Base-by-base conservation (phyloP, 2,113 vertebrate species). In the Phalacrocorax brasilianus region DNA sequence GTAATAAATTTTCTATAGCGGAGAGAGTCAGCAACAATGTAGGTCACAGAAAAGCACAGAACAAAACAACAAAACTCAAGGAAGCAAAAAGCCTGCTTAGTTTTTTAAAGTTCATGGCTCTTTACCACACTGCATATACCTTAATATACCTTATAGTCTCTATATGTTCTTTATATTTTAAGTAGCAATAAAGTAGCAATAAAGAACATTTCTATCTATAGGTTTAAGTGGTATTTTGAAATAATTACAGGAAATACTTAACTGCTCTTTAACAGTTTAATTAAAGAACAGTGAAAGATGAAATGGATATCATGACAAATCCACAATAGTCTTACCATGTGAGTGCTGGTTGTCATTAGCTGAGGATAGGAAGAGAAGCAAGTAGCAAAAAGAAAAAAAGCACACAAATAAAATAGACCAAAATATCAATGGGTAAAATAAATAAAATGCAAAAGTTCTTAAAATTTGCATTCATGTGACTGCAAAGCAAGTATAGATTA, bases 301-400 rank as follows among this genome's bases (percentile, higher is more conserved):
- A 96, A 97, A 97, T 82, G 96, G 94, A 78, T 96, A 96, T 94
- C 91, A 96, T 93, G 96, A 98, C 97, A 98, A 96, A 98, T 94
- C 96, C 95, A 92, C 78, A 88, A 66, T 97, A 97, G 97, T 98
- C 99, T 99, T 99, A 99, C 99, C 99, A 99, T 99, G 97, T 99
- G 99, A 96, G 99, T 99, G 99, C 98, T 99, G 99, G 98, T 97
- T 98, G 99, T 99, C 99, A 99, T 98, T 98, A 99, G 98, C 99
- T 99, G 99, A 98, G 98, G 98, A 98, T 98, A 98, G 98, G 97
- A 98, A 98, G 98, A 99, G 98, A 98, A 98, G 98, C 98, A 98
- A 98, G 98, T 98, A 97, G 97, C 97, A 98, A 97, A 98, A 98
- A 97, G 97, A 97, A 98, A 97, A 98, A 98, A 99, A 99, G 98